Percentiles rank a stretch among this genome's conserved stretches.
Evolutionary conservation across 2,113 vertebrate genomes (phyloP).

Genomic region (Lycocorax pyrrhopterus): DNA sequence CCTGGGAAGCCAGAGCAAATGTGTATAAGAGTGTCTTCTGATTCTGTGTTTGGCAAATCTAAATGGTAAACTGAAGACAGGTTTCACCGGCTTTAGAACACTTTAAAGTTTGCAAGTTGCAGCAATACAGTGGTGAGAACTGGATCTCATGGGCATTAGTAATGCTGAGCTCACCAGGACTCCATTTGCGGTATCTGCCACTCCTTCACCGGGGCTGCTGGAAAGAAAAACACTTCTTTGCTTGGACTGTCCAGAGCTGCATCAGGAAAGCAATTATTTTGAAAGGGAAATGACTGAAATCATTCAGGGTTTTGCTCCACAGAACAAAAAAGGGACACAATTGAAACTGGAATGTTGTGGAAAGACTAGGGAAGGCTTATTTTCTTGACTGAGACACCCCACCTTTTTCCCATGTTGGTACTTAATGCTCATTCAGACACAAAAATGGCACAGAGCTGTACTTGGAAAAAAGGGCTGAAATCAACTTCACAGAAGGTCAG

Average conservation of each 20-base stretch:
- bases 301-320: background rate
- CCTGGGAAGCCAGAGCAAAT: background rate
- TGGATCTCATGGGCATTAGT: slow-evolving; percentile 20
- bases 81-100: slow-evolving; percentile 20
- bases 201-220: background rate
- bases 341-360: background rate
- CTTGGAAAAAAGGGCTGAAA: background rate
- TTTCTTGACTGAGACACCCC: background rate
- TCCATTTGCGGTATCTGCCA: background rate
- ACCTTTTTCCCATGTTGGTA: background rate
- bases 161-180: slow-evolving; percentile 20
- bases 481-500: background rate
- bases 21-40: background rate
- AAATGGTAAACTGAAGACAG: slow-evolving; percentile 18
- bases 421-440: background rate
- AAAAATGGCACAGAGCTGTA: background rate
- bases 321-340: background rate
- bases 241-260: background rate
- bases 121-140: background rate
- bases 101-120: background rate
- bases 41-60: background rate
- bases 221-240: background rate
- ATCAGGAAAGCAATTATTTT: slow-evolving; percentile 29
- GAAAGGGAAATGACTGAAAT: slow-evolving; percentile 20
- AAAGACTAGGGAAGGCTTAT: background rate